phyloP scores from a whole-genome alignment of 2,797 vertebrate genomes.

The Pagetopsis macropterus region DNA sequence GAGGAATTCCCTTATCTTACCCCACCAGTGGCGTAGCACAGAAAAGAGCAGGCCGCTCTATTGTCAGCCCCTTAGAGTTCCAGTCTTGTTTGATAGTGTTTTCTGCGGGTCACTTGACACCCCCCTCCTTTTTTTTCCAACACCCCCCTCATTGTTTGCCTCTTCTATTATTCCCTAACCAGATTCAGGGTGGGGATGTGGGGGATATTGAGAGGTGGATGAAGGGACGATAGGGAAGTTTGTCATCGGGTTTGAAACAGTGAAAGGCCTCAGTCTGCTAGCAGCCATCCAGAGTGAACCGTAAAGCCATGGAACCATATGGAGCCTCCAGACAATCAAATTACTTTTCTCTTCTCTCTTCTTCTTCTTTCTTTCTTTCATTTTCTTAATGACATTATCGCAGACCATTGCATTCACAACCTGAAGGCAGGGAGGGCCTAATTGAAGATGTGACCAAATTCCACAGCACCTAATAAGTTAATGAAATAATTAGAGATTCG shows the following conservation, averaged over 20 bases:
- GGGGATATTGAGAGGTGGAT: conserved; percentile 66
- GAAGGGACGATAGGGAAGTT: conserved; percentile 81
- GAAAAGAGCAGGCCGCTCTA: conserved; percentile 83
- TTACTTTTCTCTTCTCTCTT: conserved; percentile 67
- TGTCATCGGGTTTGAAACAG: conserved; percentile 71
- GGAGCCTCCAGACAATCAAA: conserved; percentile 79
- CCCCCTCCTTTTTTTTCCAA: conserved; percentile 64
- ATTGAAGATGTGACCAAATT: conserved; percentile 66
- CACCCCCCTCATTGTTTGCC: conserved; percentile 78
- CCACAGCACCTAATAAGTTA: conserved; percentile 79
- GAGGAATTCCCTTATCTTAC: conserved; percentile 87
- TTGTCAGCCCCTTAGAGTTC: conserved; percentile 82
- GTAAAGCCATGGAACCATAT: conserved; percentile 78
- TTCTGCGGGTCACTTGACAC: conserved; percentile 85
- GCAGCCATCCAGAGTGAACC: conserved; percentile 69
- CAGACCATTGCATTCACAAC: conserved; percentile 63
- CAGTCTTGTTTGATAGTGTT: conserved; percentile 85
- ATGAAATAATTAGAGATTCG: conserved; percentile 82
- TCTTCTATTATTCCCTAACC: conserved; percentile 84
- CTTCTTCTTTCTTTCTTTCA: conserved; percentile 49
- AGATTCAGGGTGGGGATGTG: conserved; percentile 79
- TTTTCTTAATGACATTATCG: conserved; percentile 75
- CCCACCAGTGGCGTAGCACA: conserved; percentile 79
- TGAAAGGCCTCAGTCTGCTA: conserved; percentile 73
- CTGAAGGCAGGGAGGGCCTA: conserved; percentile 35